These are phyloP conservation scores for Macaria notata DNA, from an alignment of 2,888 invertebrate species.

Conservation along the genomic window DNA sequence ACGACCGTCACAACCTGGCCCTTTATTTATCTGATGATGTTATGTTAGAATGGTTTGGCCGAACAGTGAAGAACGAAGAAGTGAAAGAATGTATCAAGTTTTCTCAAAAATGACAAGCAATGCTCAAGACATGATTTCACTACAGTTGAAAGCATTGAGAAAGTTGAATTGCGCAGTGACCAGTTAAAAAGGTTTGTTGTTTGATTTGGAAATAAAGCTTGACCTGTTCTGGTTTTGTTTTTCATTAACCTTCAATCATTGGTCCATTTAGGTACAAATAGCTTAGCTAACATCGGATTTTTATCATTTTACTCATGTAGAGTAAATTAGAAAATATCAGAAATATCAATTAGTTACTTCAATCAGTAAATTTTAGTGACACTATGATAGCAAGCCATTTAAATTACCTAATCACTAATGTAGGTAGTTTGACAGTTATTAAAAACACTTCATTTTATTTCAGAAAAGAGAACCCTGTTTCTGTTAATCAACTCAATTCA, in stretches of 20 bases:
- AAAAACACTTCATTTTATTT: neutral
- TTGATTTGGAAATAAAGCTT: conserved; percentile 8
- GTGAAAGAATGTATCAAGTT: conserved; percentile 80
- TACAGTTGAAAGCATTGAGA: conserved; percentile 67
- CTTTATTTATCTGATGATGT: conserved; percentile 77
- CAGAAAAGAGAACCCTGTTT: conserved; percentile 57
- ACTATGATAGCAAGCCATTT: too few relatives aligned
- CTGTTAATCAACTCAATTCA: conserved; percentile 58
- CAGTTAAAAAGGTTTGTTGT: conserved; percentile 52
- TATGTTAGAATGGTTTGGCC: conserved; percentile 85
- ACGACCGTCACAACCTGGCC: conserved; percentile 71
- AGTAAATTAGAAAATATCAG: too few relatives aligned
- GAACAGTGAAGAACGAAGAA: conserved; percentile 82
- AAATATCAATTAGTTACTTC: too few relatives aligned
- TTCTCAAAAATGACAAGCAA: conserved; percentile 80
- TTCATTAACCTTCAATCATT: conserved; percentile 2
- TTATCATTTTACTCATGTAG: too few relatives aligned
- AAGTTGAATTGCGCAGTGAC: conserved; percentile 55
- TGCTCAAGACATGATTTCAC: conserved; percentile 76
- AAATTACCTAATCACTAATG: too few relatives aligned
- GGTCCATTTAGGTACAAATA: too few relatives aligned
- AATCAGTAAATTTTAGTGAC: too few relatives aligned
- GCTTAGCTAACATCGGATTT: too few relatives aligned
- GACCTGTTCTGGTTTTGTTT: conserved; percentile 10
- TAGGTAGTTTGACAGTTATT: too few relatives aligned